These are phyloP conservation scores for Onychostoma macrolepis DNA, from an alignment of 2,113 vertebrate species.

Conservation along the genomic window DNA sequence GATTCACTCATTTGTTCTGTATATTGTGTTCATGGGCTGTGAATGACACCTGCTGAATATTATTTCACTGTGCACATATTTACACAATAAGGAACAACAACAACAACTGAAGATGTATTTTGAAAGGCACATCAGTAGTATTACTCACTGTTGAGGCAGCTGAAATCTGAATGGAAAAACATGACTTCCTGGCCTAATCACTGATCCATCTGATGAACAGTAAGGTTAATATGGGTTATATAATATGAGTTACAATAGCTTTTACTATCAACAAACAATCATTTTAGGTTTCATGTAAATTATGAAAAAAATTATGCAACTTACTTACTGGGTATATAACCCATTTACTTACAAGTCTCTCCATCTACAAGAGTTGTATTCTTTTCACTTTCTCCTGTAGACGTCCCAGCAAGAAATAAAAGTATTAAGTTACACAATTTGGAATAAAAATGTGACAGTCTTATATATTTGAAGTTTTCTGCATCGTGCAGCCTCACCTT, in stretches of 20 bases:
- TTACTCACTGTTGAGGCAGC: constrained; percentile 69
- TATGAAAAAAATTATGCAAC: neutral
- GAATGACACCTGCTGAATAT: neutral
- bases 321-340: neutral
- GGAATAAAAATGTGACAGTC: accelerated
- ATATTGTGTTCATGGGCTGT: neutral
- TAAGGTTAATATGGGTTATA: neutral
- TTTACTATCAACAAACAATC: neutral
- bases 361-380: constrained; percentile 29
- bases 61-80: neutral
- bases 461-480: neutral
- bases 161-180: constrained; percentile 68
- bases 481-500: constrained; percentile 50
- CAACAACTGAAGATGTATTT: neutral
- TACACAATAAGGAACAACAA: neutral
- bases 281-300: neutral
- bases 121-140: neutral
- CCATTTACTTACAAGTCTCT: constrained; percentile 48
- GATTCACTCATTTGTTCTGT: neutral
- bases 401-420: neutral
- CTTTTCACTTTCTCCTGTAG: constrained; percentile 56
- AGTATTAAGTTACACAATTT: neutral
- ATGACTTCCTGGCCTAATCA: constrained; percentile 67
- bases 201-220: constrained; percentile 51
- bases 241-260: neutral